Base-by-base conservation (phyloP, 2,797 vertebrate species). In the Hirundo rustica region DNA sequence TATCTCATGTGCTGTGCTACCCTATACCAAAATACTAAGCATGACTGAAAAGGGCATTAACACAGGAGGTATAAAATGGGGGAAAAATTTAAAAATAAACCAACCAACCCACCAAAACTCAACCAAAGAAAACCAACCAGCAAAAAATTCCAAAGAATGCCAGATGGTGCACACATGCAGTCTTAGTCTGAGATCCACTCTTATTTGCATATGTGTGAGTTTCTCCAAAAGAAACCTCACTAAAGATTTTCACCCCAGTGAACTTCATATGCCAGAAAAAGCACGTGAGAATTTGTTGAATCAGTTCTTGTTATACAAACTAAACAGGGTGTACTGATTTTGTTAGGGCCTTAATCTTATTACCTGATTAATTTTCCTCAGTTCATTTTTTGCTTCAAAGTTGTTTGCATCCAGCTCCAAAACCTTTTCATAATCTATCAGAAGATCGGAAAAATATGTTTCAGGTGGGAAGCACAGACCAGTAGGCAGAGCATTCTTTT, bases 371-470 rank as follows among this genome's bases (percentile, higher is more conserved):
- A 99, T 98, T 96, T 98, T 99, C 97, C 96, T 98, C 83, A 99
- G 97, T 98, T 99, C 99, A 78, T 96, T 99, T 93, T 97, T 98
- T 23, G 99, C 99, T 88, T 99, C 99, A 8, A 97, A 89, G 94
- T 99, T 99, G 82, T 97, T 98, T 26, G 98, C 98, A 85, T 99
- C 99, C 48, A 99, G 94, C 95, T 98, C 98, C 67, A 99, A 97
- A 76, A 99, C 98, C 78, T 94, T 98, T 96, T 99, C 98, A 96
- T 99, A 99, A 98, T 99, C 99, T 99, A 66, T 42, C 5, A 95
- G 80, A 88, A 93, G 4, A 96, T 8, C 88, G 71, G 42, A 91
- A 90, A 89, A 93, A 23, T 58, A 48, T 1, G 4, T 44, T 88
- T 82, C 61, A 87, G 50, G 25, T 70, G 66, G 18, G 20, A 91